Percentiles rank a stretch among this genome's conserved stretches.
These are phyloP conservation scores for Characodon lateralis DNA, from an alignment of 2,797 vertebrate genomes.

Conservation along the genomic window DNA sequence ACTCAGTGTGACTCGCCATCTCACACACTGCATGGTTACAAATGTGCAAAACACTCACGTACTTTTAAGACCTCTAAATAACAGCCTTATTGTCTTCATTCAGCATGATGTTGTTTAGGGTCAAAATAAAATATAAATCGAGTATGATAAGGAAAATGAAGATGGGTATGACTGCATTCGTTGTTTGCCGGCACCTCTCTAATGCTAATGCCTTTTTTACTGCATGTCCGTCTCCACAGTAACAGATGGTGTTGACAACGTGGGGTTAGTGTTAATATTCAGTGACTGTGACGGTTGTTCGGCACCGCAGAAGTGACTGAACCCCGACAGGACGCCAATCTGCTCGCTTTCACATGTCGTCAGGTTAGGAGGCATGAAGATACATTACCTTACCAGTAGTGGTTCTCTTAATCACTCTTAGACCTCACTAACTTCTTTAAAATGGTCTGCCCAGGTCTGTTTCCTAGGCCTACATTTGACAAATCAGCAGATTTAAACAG, in stretches of 20 bases:
- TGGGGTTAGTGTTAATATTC: constrained; percentile 44
- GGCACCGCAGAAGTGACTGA: constrained; percentile 15
- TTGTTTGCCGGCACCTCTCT: constrained; percentile 28
- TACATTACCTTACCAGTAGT: neutral
- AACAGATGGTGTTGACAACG: constrained; percentile 58
- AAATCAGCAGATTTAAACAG: neutral
- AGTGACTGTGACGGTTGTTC: constrained; percentile 23
- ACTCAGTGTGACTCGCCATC: constrained; percentile 8
- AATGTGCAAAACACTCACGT: neutral
- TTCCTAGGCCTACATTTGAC: no score
- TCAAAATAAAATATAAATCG: neutral
- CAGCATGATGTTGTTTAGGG: neutral
- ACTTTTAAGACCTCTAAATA: neutral
- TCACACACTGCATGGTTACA: constrained; percentile 17
- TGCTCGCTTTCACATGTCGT: constrained; percentile 33
- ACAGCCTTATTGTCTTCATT: neutral
- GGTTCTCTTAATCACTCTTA: neutral
- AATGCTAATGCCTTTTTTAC: constrained; percentile 26
- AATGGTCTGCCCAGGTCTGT: neutral
- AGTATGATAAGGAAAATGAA: constrained; percentile 1
- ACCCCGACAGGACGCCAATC: constrained; percentile 33
- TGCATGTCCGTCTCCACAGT: constrained; percentile 32
- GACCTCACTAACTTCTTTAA: neutral
- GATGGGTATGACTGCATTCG: constrained; percentile 1
- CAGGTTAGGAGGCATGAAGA: neutral